A percentile compares a stretch with the other conserved stretches of the same genome.
phyloP scores from a whole-genome alignment of 1,140 invertebrate genomes.

The Zeugodacus cucurbitae region DNA sequence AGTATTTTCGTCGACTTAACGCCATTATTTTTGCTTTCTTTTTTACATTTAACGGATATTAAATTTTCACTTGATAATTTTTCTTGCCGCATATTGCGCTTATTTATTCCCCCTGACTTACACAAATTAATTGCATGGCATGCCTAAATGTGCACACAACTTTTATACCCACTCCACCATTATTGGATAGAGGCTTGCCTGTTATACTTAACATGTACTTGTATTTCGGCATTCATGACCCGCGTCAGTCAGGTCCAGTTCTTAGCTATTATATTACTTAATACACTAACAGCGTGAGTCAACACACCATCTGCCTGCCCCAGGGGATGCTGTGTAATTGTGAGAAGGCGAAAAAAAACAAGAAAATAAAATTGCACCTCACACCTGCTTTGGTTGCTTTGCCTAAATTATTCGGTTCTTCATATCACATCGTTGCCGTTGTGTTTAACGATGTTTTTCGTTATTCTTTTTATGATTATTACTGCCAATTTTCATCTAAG shows the following conservation, averaged over 20 bases:
- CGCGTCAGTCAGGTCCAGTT: neutral
- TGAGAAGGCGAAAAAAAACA: neutral
- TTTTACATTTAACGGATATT: neutral
- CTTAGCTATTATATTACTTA: neutral
- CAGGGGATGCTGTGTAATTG: neutral
- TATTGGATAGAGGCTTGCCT: neutral
- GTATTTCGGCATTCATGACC: no score
- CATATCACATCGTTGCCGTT: neutral
- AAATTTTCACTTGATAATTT: neutral
- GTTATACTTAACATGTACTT: no score
- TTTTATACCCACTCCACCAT: neutral
- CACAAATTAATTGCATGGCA: neutral
- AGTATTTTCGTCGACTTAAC: neutral
- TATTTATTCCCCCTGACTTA: neutral
- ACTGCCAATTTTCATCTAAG: conserved; percentile 11
- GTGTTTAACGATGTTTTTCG: neutral
- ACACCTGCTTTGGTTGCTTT: neutral
- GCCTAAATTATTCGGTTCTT: neutral
- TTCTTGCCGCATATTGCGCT: neutral
- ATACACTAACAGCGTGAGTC: neutral
- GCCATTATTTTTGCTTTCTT: neutral
- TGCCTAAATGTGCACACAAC: neutral
- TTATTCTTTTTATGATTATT: conserved; percentile 12
- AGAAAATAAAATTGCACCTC: neutral
- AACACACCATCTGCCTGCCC: neutral